Evolutionary conservation across 2,888 invertebrate genomes (phyloP).

Genomic region (Tipula vernalis): DNA sequence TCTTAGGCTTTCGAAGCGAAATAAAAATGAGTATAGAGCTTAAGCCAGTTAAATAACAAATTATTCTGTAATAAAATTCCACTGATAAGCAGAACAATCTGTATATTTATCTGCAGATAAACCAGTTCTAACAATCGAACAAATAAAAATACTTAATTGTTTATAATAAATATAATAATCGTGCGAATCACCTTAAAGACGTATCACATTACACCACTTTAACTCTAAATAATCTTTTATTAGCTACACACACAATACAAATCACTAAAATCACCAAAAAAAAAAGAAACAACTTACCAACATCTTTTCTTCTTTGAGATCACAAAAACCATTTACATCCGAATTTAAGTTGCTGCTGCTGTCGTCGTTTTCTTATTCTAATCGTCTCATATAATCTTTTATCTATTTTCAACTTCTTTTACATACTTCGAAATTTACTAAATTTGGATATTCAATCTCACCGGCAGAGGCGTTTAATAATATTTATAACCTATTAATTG

Average conservation of each 20-base stretch:
- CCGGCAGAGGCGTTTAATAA: slow-evolving; percentile 9
- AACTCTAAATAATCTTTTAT: not conserved
- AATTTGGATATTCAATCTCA: slow-evolving; percentile 6
- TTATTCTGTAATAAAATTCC: too few species aligned
- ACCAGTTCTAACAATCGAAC: not conserved
- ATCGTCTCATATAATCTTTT: not conserved
- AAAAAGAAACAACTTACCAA: not conserved
- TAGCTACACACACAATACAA: not conserved
- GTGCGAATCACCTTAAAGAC: not conserved
- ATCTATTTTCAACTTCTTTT: not conserved
- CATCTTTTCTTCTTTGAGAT: not conserved
- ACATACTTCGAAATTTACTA: not conserved
- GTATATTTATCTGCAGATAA: not conserved
- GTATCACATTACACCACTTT: not conserved
- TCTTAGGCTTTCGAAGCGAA: too few species aligned
- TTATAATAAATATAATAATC: not conserved
- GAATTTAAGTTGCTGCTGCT: not conserved
- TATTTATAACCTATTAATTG: slow-evolving; percentile 10
- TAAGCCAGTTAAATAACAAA: too few species aligned
- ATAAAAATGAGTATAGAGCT: too few species aligned
- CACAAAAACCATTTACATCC: not conserved
- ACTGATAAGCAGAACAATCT: not conserved
- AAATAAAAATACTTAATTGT: not conserved
- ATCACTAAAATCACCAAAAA: not conserved
- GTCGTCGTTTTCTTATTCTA: not conserved